Conservation (phyloP, 2,797 vertebrate species). For the Cyclopterus lumpus region DNA sequence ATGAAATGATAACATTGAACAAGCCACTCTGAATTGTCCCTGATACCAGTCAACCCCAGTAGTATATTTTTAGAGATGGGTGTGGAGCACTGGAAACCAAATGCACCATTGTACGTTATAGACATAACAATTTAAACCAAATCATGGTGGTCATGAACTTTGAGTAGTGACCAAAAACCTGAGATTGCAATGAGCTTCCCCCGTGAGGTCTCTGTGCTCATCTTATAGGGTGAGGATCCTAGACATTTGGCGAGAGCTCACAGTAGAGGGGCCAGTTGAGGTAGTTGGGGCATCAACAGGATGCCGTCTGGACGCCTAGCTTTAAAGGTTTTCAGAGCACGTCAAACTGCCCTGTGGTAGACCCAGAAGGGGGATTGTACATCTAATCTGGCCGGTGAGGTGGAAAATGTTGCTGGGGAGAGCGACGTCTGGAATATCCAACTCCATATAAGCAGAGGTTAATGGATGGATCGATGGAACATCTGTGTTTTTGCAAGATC, state of each 20-base stretch:
- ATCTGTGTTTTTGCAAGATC: not conserved
- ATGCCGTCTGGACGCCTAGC: not conserved
- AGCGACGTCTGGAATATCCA: not conserved
- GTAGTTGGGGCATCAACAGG: not conserved
- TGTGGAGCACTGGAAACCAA: not conserved
- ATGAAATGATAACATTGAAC: slow-evolving; percentile 6
- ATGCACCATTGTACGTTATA: not conserved
- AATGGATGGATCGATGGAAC: not conserved
- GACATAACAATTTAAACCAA: not conserved
- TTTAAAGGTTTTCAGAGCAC: not conserved
- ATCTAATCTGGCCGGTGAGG: not conserved
- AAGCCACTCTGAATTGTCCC: slow-evolving; percentile 1
- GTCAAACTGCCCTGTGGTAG: too few relatives aligned
- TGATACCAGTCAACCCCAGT: not conserved
- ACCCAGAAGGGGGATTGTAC: not conserved
- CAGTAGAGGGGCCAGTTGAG: not conserved
- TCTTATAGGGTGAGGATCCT: not conserved
- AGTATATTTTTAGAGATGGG: not conserved
- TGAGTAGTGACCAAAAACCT: not conserved
- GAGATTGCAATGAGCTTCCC: not conserved
- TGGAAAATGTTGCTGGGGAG: not conserved
- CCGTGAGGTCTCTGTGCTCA: not conserved
- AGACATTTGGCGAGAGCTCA: not conserved
- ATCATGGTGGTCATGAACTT: not conserved
- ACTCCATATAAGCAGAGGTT: not conserved